Base-by-base conservation (phyloP, 2,888 invertebrate genomes). In the Drosophila bunnanda region DNA sequence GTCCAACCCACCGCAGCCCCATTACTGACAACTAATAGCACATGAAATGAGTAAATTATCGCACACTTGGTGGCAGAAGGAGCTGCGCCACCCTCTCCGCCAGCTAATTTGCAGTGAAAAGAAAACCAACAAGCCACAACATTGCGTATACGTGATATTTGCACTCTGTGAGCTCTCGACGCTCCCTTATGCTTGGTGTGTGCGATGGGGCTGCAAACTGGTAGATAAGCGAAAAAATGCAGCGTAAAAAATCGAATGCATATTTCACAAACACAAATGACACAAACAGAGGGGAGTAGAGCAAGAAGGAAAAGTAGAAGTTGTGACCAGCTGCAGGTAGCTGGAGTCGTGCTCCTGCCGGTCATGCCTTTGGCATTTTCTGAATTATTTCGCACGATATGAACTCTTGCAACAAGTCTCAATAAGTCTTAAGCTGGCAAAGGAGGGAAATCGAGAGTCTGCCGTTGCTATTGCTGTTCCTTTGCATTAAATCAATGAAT, bases 41-140 rank as follows among this genome's bases (percentile, higher is more conserved):
- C 88, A 88, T 88, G 88, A 84, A 84, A 83, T 88, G 88, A 84
- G 84, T 88, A 88, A 84, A 83, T 88, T 84, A 84, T 88, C 83
- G 80, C 88, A 78, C 80, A 66, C 68, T 67, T 39, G 38, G 54
- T 46, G 65, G 71, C 56, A 62, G 50, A 30, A 41, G 34, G n/a
- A 54, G 59, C 53, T n/a, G 38, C 34, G 25, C 22, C 22, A 25
- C 39, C 36, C 67, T 22, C 30, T 25, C 17, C 22, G 52, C 55
- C 70, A 74, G 86, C 88, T 88, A 84, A 84, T 83, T 88, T 83
- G 82, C 87, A 84, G 79, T 74, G 75, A 70, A 59, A 82, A 74
- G 84, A 76, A 81, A 78, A 82, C 79, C 78, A 76, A 84, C 82
- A 76, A 87, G 88, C 85, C 88, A 84, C 88, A 82, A 79, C 88